Evolutionary conservation across 2,797 vertebrate genomes (phyloP).

Genomic region (Schizopygopsis pylzovi): DNA sequence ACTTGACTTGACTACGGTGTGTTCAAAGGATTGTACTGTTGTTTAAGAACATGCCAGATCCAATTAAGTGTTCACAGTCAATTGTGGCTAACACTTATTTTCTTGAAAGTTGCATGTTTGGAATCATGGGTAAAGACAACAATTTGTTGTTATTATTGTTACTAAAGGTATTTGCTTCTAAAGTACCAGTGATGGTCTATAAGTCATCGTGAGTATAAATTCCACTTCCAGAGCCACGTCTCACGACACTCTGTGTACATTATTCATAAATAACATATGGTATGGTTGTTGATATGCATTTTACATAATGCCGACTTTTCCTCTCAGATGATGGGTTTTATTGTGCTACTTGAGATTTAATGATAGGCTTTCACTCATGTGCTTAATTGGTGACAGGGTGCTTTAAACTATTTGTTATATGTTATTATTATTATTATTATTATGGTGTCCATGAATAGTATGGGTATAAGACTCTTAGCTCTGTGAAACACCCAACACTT

Average conservation of each 20-base stretch:
- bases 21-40: neutral
- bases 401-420: slow-evolving; percentile 24
- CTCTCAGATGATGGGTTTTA: slow-evolving; percentile 41
- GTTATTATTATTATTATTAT: slow-evolving; percentile 21
- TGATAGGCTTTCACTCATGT: slow-evolving; percentile 44
- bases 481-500: neutral
- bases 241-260: neutral
- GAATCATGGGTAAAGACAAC: neutral
- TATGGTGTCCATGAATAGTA: slow-evolving; percentile 2
- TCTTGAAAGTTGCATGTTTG: neutral
- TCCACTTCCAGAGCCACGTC: neutral
- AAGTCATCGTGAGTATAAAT: neutral
- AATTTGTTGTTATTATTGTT: neutral
- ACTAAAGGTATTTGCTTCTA: neutral
- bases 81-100: neutral
- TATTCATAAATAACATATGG: slow-evolving; percentile 31
- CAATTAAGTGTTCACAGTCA: neutral
- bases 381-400: slow-evolving; percentile 39
- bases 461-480: neutral
- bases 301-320: slow-evolving; percentile 34
- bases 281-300: slow-evolving; percentile 29
- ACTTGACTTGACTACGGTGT: neutral
- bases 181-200: neutral
- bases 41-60: neutral
- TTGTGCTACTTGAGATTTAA: slow-evolving; percentile 36